Percentiles rank a stretch among this genome's conserved stretches.
These are phyloP conservation scores for Gonocerus acuteangulatus DNA, from an alignment of 2,888 invertebrate species.

Conservation along the genomic window DNA sequence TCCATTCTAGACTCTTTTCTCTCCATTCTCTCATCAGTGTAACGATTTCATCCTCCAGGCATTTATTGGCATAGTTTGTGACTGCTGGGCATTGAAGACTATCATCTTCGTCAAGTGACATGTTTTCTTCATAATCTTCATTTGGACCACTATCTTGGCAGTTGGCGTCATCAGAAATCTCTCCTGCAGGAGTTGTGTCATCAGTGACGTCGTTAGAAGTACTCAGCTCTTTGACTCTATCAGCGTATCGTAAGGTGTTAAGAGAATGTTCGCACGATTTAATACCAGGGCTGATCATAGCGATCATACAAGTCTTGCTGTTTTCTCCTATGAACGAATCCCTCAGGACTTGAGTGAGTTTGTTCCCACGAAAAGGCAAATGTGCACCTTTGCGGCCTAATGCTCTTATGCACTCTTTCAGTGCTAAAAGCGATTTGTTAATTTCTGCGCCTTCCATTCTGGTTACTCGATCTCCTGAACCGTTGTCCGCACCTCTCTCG, in stretches of 20 bases:
- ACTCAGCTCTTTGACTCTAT: constrained; percentile 91
- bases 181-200: too few species aligned
- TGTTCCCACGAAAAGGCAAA: constrained; percentile 94
- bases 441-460: constrained; percentile 96
- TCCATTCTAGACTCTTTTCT: too few species aligned
- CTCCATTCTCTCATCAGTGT: too few species aligned
- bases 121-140: too few species aligned
- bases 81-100: too few species aligned
- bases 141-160: too few species aligned
- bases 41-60: too few species aligned
- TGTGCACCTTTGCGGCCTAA: constrained; percentile 93
- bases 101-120: too few species aligned
- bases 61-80: too few species aligned
- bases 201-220: constrained; percentile 54
- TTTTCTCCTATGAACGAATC: constrained; percentile 98
- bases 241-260: constrained; percentile 95
- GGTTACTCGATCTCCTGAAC: constrained; percentile 90
- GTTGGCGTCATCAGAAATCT: too few species aligned
- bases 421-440: constrained; percentile 88
- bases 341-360: constrained; percentile 88
- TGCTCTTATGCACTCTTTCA: constrained; percentile 96
- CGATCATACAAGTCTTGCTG: constrained; percentile 98
- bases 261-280: constrained; percentile 95
- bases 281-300: constrained; percentile 97
- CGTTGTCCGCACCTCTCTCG: constrained; percentile 97